Conservation (phyloP, 2,113 vertebrate genomes). For the Melozone crissalis region DNA sequence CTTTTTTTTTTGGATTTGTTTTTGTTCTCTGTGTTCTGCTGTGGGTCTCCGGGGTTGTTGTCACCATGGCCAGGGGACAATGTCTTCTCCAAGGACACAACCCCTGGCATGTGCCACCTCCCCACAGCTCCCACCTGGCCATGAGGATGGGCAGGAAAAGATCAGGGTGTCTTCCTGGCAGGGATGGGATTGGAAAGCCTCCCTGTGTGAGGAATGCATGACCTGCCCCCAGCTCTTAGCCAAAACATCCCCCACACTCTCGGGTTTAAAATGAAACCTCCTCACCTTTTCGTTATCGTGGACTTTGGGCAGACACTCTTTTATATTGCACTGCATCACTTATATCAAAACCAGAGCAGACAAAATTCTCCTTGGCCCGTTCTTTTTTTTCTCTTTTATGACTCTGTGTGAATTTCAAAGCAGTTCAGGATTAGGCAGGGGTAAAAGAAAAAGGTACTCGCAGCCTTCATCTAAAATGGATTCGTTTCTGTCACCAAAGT, state of each 20-base stretch:
- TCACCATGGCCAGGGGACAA: background rate
- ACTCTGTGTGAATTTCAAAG: conserved; percentile 39
- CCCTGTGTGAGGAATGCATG: background rate
- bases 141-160: background rate
- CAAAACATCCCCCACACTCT: background rate
- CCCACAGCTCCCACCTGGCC: background rate
- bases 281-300: background rate
- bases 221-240: background rate
- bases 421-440: background rate
- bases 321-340: conserved; percentile 29
- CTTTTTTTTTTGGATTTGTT: background rate
- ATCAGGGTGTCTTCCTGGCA: background rate
- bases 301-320: background rate
- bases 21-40: background rate
- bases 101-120: fast-evolving
- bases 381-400: background rate
- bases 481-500: conserved; percentile 32
- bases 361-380: background rate
- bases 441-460: background rate
- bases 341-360: conserved; percentile 60
- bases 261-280: conserved; percentile 39
- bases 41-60: background rate
- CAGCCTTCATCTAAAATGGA: conserved; percentile 1
- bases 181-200: background rate
- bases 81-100: fast-evolving